Percentiles rank a stretch among this genome's conserved stretches.
phyloP scores from a whole-genome alignment of 2,888 invertebrate genomes.

The Cerceris rybyensis region DNA sequence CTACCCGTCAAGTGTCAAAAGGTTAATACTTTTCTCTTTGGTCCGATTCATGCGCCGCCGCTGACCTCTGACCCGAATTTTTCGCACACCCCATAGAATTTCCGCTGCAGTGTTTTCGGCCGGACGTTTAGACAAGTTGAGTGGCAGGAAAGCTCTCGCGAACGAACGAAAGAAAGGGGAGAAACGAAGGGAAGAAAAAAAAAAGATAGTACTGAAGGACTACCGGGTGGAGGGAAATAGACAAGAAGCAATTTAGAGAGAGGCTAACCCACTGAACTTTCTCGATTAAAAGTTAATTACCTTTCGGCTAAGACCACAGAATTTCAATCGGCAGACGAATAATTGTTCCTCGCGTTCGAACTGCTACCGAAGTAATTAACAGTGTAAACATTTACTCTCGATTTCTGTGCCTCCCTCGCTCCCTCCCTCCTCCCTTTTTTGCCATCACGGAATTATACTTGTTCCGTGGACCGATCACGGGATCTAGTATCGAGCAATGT shows the following conservation, averaged over 20 bases:
- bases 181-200: conserved; percentile 17
- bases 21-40: no score
- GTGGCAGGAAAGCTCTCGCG: conserved; percentile 61
- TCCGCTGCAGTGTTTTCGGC: conserved; percentile 39
- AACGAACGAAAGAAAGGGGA: conserved; percentile 46
- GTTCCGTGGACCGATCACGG: not conserved
- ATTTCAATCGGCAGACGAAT: conserved; percentile 77
- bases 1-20: no score
- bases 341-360: conserved; percentile 69
- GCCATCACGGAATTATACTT: not conserved
- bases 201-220: conserved; percentile 14
- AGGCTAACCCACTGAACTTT: conserved; percentile 71
- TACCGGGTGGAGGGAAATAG: conserved; percentile 32
- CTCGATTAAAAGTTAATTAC: conserved; percentile 79
- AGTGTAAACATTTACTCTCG: conserved; percentile 65
- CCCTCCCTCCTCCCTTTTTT: not conserved
- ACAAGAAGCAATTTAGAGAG: conserved; percentile 56
- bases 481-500: conserved; percentile 9
- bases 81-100: not conserved
- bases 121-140: conserved; percentile 74
- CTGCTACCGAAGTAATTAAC: conserved; percentile 65
- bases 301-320: conserved; percentile 75
- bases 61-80: not conserved
- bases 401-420: conserved; percentile 25
- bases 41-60: conserved; percentile 59